phyloP scores from a whole-genome alignment of 2,797 vertebrate species.

The Onychomys arenicola region DNA sequence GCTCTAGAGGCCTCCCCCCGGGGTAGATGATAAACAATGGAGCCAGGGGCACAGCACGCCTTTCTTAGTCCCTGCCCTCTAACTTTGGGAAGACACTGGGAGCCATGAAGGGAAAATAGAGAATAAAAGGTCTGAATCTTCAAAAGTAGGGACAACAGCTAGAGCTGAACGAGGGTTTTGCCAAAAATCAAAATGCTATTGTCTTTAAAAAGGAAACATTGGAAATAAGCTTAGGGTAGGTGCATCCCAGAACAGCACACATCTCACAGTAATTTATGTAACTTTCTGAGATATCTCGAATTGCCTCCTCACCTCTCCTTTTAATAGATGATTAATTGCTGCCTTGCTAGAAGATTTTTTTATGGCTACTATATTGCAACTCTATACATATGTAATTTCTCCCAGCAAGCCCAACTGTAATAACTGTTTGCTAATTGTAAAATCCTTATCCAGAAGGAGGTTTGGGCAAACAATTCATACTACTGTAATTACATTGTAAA shows the following conservation, averaged over 20 bases:
- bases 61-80: conserved; percentile 28
- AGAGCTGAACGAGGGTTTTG: conserved; percentile 37
- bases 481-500: conserved; percentile 87
- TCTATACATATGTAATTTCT: conserved; percentile 79
- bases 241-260: conserved; percentile 4
- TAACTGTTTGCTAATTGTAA: conserved; percentile 88
- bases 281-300: conserved; percentile 72
- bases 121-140: neutral
- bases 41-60: neutral
- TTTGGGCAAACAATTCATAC: conserved; percentile 88
- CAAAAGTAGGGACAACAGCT: neutral
- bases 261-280: conserved; percentile 19
- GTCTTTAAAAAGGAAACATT: conserved; percentile 71
- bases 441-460: conserved; percentile 88
- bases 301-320: conserved; percentile 79
- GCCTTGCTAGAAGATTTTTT: conserved; percentile 85
- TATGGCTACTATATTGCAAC: conserved; percentile 88
- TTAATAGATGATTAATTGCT: conserved; percentile 92
- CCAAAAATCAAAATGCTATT: conserved; percentile 2
- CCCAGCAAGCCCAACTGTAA: conserved; percentile 87
- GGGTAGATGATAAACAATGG: conserved; percentile 20
- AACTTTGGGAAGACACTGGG: conserved; percentile 33
- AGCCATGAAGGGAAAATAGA: neutral
- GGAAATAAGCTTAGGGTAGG: conserved; percentile 38
- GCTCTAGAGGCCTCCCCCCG: conserved; percentile 22